Evolutionary conservation across 2,113 vertebrate species (phyloP).

Genomic region (Anoplopoma fimbria): DNA sequence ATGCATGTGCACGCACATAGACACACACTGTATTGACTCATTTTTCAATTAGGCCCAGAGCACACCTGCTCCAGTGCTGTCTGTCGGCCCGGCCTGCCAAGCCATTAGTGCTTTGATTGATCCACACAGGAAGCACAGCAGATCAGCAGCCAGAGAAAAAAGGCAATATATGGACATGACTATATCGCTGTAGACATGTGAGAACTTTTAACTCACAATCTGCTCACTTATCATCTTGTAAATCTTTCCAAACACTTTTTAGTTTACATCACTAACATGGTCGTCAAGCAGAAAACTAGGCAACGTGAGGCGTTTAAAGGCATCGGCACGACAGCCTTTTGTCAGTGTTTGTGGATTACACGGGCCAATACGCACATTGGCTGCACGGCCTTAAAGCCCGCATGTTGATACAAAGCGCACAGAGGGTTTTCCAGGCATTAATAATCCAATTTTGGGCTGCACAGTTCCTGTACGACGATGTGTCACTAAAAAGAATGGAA

Average conservation of each 20-base stretch:
- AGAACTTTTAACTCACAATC: constrained; percentile 19
- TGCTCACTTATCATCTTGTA: background rate
- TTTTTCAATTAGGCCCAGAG: constrained; percentile 83
- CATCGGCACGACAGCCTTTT: constrained; percentile 6
- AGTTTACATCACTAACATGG: background rate
- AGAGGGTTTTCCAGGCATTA: background rate
- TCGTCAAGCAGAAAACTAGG: constrained; percentile 3
- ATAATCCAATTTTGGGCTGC: constrained; percentile 18
- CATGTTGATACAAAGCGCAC: constrained; percentile 7
- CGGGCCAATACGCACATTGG: background rate
- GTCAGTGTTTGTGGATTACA: background rate
- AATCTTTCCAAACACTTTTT: background rate
- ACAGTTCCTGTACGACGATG: constrained; percentile 30
- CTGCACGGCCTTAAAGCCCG: background rate
- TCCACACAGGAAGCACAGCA: constrained; percentile 78
- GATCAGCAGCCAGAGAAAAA: constrained; percentile 47
- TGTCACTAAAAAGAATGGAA: constrained; percentile 38
- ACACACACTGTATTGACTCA: constrained; percentile 76
- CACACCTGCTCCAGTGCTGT: constrained; percentile 83
- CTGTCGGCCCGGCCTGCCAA: constrained; percentile 69
- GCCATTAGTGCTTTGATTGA: constrained; percentile 83
- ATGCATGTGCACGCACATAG: constrained; percentile 7
- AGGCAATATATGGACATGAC: constrained; percentile 48
- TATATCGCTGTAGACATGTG: constrained; percentile 37
- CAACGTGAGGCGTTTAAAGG: background rate